Base-by-base conservation (phyloP, 2,113 vertebrate genomes). In the Emydocephalus ijimae region DNA sequence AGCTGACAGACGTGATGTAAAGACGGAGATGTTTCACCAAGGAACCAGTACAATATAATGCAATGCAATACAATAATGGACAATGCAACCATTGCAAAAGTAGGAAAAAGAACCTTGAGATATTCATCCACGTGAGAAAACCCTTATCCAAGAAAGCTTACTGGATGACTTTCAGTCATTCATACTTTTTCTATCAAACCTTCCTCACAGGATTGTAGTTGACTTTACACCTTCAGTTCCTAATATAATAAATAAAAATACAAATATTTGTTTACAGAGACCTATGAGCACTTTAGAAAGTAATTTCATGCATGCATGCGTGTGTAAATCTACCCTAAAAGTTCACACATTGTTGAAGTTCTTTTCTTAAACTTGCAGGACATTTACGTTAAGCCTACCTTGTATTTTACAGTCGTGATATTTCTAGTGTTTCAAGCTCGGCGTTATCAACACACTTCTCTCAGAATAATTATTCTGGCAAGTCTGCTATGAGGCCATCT, bases 401-500 rank as follows among this genome's bases (percentile, higher is more conserved):
- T 69, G 7, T 59, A 52, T 18, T 91, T 88, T 52, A 91, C 29
- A 54, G 45, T 7, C 85, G 55, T 89, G 54, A 15, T 85, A 21
- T 3, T 56, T 74, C 86, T 92, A 69, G 54, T 61, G 64, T 57
- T 92, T 55, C 9, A 87, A 93, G 93, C 39, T 52, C 88, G 87
- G 39, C 9, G 26, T 39, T 55, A 34, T 29, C 90, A 61, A 29
- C 48, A 88, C 54, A 11, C 45, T 29, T 34, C 21, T 45, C 39
- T 64, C 59, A 74, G 5, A 56, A 74, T 24, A 93, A 54, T 34
- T 39, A 74, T 34, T 61, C 50, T 74, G 57, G 50, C 12, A 93
- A 94, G 64, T 39, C 45, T 34, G 18, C 9, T 57, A 54, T 21
- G 50, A 92, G 91, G 57, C 93, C 93, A 61, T 91, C 87, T 90